A percentile compares a stretch with the other conserved stretches of the same genome.
Evolutionary conservation across 2,797 vertebrate genomes (phyloP).

Genomic region (Cyclopterus lumpus): DNA sequence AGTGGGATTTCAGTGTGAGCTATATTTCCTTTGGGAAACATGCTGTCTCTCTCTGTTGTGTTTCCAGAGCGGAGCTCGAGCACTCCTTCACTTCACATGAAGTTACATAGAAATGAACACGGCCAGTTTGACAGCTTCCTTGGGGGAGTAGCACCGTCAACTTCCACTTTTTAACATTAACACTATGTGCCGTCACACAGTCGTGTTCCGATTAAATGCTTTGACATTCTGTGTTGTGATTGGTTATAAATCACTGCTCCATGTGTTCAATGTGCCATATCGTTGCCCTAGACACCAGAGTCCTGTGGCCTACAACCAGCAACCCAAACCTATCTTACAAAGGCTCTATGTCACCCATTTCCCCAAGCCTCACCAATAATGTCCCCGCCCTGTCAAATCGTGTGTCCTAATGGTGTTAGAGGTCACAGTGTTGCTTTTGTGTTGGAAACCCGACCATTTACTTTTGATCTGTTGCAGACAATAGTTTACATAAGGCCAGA

Average conservation of each 20-base stretch:
- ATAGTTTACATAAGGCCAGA: neutral
- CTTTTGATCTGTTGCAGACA: conserved; percentile 1
- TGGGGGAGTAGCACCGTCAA: neutral
- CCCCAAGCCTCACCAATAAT: conserved; percentile 1
- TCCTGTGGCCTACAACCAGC: neutral
- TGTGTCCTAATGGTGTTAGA: neutral
- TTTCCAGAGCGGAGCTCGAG: conserved; percentile 19
- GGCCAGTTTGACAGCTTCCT: neutral
- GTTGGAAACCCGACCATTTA: neutral
- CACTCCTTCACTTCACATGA: conserved; percentile 28
- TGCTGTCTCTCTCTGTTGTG: neutral
- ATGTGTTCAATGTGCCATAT: conserved; percentile 23
- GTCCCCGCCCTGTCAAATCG: neutral
- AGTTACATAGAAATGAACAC: neutral
- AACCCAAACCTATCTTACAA: neutral
- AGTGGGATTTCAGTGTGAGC: conserved; percentile 40
- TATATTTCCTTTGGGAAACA: conserved; percentile 39
- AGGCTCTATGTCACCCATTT: neutral
- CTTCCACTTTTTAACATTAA: conserved; percentile 8
- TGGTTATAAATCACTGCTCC: neutral
- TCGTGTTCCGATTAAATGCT: conserved; percentile 1
- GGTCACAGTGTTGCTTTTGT: neutral
- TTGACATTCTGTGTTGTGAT: conserved; percentile 26
- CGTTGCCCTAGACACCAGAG: neutral
- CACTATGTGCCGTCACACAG: neutral